phyloP scores from a whole-genome alignment of 2,113 vertebrate species.

The Phaethornis superciliosus region DNA sequence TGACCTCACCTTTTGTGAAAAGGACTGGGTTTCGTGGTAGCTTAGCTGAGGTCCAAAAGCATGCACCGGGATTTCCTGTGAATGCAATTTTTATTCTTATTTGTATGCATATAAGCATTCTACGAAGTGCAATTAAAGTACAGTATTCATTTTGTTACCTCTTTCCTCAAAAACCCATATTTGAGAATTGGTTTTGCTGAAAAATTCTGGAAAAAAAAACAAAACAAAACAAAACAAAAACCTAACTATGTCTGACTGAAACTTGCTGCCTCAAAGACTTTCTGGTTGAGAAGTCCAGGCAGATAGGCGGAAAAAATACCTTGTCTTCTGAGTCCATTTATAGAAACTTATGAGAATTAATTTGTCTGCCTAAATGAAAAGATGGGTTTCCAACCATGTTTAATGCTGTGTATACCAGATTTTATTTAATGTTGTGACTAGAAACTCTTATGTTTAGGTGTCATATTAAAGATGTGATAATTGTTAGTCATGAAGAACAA shows the following conservation, averaged over 20 bases:
- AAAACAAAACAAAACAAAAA: too few relatives aligned
- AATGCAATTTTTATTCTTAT: background rate
- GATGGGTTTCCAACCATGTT: background rate
- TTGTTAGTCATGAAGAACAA: background rate
- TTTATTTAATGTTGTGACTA: background rate
- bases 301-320: background rate
- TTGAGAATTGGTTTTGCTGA: constrained; percentile 1
- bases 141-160: background rate
- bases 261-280: constrained; percentile 36
- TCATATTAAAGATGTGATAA: background rate
- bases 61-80: rapidly evolving
- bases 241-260: background rate
- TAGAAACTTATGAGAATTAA: constrained; percentile 2
- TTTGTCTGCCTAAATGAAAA: background rate
- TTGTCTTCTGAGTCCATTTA: background rate
- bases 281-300: constrained; percentile 4
- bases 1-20: background rate
- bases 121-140: background rate
- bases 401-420: background rate
- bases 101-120: background rate
- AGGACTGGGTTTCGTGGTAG: background rate
- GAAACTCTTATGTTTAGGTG: background rate
- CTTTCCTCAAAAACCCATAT: background rate
- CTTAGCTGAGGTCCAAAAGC: rapidly evolving
- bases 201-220: constrained; percentile 5